These are phyloP conservation scores for Leuciscus waleckii DNA, from an alignment of 2,797 vertebrate species.

Conservation along the genomic window DNA sequence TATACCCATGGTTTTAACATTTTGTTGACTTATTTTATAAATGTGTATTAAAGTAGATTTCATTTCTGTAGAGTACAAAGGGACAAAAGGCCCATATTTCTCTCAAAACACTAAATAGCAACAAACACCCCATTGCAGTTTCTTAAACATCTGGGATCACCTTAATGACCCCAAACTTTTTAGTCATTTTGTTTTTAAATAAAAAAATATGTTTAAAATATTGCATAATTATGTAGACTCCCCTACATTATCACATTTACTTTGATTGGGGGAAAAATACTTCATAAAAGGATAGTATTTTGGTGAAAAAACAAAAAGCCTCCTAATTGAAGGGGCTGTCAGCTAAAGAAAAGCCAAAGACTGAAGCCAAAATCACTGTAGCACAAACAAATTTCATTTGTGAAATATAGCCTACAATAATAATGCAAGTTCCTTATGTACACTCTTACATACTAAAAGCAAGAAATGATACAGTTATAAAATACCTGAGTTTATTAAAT, in stretches of 20 bases:
- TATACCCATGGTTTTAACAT: slow-evolving; percentile 8
- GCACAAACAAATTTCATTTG: not conserved
- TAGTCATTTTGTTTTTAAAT: not conserved
- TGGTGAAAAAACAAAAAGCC: too few relatives aligned
- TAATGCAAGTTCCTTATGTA: not conserved
- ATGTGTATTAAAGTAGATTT: slow-evolving; percentile 14
- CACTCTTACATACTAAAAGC: not conserved
- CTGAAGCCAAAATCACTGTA: slow-evolving; percentile 5
- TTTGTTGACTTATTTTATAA: slow-evolving; percentile 12
- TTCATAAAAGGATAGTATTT: not conserved
- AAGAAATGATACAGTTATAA: not conserved
- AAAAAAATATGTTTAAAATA: not conserved
- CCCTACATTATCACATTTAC: not conserved
- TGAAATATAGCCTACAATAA: slow-evolving; percentile 5
- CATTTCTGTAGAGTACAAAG: not conserved
- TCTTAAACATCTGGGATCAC: not conserved
- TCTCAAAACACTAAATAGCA: not conserved
- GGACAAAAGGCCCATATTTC: not conserved
- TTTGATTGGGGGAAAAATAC: not conserved
- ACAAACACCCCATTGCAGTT: not conserved
- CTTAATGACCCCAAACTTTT: too few relatives aligned
- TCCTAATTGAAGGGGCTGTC: not conserved
- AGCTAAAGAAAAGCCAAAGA: not conserved
- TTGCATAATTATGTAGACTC: not conserved
- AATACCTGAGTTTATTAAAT: not conserved